Evolutionary conservation across 2,113 vertebrate species (phyloP).

Genomic region (Murina feae): DNA sequence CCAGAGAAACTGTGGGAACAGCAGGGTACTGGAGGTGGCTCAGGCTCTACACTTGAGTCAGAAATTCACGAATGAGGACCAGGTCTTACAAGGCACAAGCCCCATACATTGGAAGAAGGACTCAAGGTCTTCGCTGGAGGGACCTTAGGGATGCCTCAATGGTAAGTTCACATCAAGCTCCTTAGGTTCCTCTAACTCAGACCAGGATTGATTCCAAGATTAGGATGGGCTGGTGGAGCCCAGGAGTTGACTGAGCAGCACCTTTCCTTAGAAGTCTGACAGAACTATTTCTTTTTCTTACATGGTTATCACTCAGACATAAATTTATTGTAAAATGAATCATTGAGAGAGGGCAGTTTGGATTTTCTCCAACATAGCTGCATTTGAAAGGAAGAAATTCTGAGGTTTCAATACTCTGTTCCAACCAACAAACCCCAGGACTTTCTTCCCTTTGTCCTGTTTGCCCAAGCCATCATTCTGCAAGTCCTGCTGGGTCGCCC

Average conservation of each 20-base stretch:
- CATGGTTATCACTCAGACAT: neutral
- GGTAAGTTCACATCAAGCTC: neutral
- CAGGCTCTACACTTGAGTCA: neutral
- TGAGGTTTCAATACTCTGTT: neutral
- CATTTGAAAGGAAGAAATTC: neutral
- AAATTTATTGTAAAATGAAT: slow-evolving; percentile 24
- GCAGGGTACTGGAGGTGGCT: neutral
- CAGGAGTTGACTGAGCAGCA: neutral
- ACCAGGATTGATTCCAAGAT: neutral
- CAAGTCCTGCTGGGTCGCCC: neutral
- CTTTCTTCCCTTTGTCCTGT: neutral
- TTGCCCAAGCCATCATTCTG: neutral
- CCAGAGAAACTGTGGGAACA: neutral
- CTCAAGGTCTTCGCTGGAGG: neutral
- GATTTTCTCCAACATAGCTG: slow-evolving; percentile 33
- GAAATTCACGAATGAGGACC: neutral
- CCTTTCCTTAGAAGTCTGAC: neutral
- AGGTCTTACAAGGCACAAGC: neutral
- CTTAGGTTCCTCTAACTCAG: neutral
- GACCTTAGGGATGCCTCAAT: neutral
- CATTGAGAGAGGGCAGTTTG: neutral
- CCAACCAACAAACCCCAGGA: neutral
- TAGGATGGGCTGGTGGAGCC: neutral
- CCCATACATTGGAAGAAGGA: neutral
- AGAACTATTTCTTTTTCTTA: neutral